These are phyloP conservation scores for Adelphocoris suturalis DNA, from an alignment of 2,888 invertebrate species.

Conservation along the genomic window DNA sequence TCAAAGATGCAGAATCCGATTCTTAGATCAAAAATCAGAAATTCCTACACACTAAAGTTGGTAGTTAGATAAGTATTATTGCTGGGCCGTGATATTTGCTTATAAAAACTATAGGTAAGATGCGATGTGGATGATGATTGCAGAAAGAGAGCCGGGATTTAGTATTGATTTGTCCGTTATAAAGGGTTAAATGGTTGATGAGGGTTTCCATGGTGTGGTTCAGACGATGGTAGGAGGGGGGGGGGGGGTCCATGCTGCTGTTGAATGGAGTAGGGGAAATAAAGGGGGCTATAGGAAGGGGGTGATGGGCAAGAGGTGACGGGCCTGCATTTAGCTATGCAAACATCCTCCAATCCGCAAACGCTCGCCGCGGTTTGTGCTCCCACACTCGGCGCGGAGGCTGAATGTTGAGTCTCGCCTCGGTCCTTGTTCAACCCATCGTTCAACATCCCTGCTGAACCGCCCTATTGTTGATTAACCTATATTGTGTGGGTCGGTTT, in stretches of 20 bases:
- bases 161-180: conserved; percentile 49
- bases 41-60: no score
- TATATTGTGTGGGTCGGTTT: conserved; percentile 56
- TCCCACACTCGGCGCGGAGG: background rate
- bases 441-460: background rate
- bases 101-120: no score
- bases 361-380: background rate
- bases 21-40: no score
- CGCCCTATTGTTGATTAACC: conserved; percentile 55
- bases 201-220: conserved; percentile 4
- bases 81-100: no score
- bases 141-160: background rate
- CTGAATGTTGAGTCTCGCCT: conserved; percentile 23
- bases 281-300: conserved; percentile 8
- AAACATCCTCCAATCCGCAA: conserved; percentile 44
- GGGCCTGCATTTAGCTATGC: conserved; percentile 59
- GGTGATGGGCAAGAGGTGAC: conserved; percentile 44
- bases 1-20: no score
- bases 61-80: no score
- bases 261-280: background rate
- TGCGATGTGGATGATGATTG: background rate
- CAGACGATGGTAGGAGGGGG: background rate
- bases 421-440: conserved; percentile 14
- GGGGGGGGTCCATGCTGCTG: background rate
- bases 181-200: conserved; percentile 53